phyloP scores from a whole-genome alignment of 2,113 vertebrate species.

The Daboia siamensis region DNA sequence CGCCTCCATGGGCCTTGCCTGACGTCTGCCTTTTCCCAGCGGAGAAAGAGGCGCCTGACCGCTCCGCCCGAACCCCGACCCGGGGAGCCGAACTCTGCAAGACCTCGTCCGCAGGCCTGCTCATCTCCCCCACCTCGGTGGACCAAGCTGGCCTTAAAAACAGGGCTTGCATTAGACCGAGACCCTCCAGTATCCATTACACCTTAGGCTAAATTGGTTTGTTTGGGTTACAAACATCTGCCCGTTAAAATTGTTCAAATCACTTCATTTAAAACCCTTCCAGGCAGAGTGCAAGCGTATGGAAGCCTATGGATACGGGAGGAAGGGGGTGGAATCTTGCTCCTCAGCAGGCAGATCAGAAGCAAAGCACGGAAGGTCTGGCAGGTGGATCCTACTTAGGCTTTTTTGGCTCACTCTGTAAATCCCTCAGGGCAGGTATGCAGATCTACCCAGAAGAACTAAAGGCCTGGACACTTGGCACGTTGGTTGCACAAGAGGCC shows the following conservation, averaged over 20 bases:
- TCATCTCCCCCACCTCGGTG: neutral
- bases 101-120: neutral
- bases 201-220: neutral
- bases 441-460: neutral
- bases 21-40: neutral
- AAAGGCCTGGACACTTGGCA: neutral
- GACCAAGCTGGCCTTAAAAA: neutral
- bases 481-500: neutral
- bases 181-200: neutral
- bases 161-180: neutral
- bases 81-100: neutral
- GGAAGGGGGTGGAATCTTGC: neutral
- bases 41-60: neutral
- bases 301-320: accelerated
- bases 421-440: neutral
- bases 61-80: too few species aligned
- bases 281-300: accelerated
- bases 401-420: neutral
- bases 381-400: neutral
- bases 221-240: neutral
- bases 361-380: neutral
- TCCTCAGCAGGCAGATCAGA: neutral
- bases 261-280: neutral
- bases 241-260: neutral
- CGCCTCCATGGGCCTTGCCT: neutral